Percentiles rank a stretch among this genome's conserved stretches.
Conservation (phyloP, 2,888 invertebrate species). For the Ethmia dodecea region DNA sequence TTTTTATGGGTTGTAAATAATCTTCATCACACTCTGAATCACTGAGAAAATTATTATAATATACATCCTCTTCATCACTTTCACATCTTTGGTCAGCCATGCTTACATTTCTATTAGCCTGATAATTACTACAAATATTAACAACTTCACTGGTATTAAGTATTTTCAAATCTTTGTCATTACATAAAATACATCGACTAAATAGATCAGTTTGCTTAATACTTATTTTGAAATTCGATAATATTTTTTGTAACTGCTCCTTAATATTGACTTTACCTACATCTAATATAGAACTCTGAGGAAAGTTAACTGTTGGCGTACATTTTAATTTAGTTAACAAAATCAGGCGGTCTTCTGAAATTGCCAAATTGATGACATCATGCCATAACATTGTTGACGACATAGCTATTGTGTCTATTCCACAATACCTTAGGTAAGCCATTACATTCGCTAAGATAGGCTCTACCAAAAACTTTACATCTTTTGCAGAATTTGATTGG, state of each 20-base stretch:
- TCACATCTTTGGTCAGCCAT: conserved; percentile 19
- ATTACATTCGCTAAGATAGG: conserved; percentile 42
- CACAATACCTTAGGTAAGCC: conserved; percentile 58
- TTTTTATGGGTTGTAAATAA: conserved; percentile 33
- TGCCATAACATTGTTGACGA: conserved; percentile 72
- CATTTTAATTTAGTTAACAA: conserved; percentile 56
- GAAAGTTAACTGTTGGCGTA: conserved; percentile 75
- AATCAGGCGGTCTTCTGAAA: conserved; percentile 51
- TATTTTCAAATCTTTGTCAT: conserved; percentile 43
- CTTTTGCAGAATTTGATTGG: conserved; percentile 31
- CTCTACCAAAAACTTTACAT: conserved; percentile 54
- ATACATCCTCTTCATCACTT: conserved; percentile 43
- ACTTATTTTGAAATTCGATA: conserved; percentile 80
- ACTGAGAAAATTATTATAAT: conserved; percentile 56
- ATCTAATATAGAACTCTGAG: conserved; percentile 70
- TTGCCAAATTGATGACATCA: conserved; percentile 56
- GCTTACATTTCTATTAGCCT: conserved; percentile 14
- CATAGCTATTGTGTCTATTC: conserved; percentile 81
- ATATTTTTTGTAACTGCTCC: conserved; percentile 82
- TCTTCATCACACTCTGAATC: conserved; percentile 61
- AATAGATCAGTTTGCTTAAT: conserved; percentile 82
- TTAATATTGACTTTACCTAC: conserved; percentile 72
- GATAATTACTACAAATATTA: conserved; percentile 41
- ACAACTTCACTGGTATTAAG: conserved; percentile 40
- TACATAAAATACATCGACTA: conserved; percentile 83